Conservation (phyloP, 2,113 vertebrate species). For the rabbit (Oryctolagus cuniculus) region DNA sequence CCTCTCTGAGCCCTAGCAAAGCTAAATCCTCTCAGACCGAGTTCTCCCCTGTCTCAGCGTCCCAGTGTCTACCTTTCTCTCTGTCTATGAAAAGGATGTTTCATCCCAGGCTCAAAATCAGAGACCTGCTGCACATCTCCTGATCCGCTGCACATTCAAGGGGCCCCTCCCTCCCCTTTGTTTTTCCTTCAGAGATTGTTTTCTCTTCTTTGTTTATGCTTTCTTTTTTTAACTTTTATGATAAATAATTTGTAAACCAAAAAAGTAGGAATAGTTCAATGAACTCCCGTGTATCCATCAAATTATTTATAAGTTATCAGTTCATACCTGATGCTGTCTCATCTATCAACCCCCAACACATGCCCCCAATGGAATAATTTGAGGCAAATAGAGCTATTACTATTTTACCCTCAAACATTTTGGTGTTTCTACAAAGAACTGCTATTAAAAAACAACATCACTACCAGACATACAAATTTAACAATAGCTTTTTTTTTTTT, state of each 20-base stretch:
- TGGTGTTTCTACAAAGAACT: background rate
- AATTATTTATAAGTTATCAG: background rate
- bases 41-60: background rate
- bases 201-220: background rate
- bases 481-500: background rate
- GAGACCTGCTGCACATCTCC: background rate
- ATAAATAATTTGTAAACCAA: background rate
- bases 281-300: background rate
- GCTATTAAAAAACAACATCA: constrained; percentile 20
- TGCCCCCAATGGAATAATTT: background rate
- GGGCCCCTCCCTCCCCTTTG: background rate
- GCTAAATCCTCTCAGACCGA: background rate
- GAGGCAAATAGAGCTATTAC: background rate
- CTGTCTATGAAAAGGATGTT: background rate
- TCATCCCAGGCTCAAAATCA: background rate
- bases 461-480: constrained; percentile 28
- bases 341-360: background rate
- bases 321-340: background rate
- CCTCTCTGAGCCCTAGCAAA: background rate
- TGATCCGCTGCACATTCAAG: fast-evolving
- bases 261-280: background rate
- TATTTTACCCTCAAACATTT: background rate
- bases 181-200: background rate
- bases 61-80: no score
- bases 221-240: background rate